These are phyloP conservation scores for Ursus arctos DNA, from an alignment of 2,113 vertebrate genomes.

Conservation along the genomic window DNA sequence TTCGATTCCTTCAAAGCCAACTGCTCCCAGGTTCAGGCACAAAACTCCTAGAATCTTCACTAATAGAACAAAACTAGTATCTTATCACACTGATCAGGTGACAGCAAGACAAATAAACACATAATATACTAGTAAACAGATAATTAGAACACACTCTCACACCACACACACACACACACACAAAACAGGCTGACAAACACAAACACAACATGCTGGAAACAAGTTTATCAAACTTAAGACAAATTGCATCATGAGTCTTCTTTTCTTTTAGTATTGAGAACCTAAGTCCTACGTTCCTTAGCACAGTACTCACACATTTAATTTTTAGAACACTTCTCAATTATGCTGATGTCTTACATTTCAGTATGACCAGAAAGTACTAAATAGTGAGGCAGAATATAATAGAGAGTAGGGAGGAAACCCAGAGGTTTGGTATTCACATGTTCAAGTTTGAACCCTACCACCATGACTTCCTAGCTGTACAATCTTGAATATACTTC, in stretches of 20 bases:
- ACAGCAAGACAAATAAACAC: not conserved
- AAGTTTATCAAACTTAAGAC: not conserved
- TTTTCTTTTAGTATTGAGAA: not conserved
- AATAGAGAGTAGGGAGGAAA: not conserved
- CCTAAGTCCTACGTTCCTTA: not conserved
- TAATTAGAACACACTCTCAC: not conserved
- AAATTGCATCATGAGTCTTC: not conserved
- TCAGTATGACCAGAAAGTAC: not conserved
- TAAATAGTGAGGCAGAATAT: not conserved
- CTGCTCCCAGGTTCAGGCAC: not conserved
- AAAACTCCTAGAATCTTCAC: not conserved
- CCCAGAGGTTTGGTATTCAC: not conserved
- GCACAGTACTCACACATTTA: not conserved
- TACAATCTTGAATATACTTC: not conserved
- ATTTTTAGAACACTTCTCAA: conserved; percentile 6
- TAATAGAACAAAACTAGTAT: not conserved
- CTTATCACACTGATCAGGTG: not conserved
- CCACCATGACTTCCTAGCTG: not conserved
- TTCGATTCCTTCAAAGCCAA: not conserved
- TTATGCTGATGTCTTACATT: conserved; percentile 5
- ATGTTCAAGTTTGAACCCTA: not conserved
- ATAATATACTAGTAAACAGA: conserved; percentile 24
- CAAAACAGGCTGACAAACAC: not conserved
- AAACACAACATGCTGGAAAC: not conserved
- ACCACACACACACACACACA: not conserved